Conservation (phyloP, 2,888 invertebrate species). For the Calameuta filiformis region DNA sequence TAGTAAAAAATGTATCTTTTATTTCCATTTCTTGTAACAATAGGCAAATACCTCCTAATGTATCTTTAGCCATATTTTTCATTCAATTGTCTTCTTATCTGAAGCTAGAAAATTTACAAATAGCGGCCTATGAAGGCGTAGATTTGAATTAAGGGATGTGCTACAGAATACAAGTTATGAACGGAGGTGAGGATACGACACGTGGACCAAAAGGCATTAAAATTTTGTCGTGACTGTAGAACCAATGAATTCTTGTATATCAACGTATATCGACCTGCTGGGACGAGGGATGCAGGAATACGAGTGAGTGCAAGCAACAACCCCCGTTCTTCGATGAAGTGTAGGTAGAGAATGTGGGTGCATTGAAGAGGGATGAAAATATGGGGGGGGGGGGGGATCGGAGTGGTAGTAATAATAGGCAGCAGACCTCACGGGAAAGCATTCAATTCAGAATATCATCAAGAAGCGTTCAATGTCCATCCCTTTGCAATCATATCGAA, state of each 20-base stretch:
- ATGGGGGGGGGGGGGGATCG: background rate
- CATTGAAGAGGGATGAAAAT: background rate
- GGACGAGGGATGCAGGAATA: constrained; percentile 47
- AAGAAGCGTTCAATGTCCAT: background rate
- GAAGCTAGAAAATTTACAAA: background rate
- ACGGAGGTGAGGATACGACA: background rate
- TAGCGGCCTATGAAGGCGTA: background rate
- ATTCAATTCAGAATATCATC: constrained; percentile 46
- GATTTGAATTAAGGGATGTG: background rate
- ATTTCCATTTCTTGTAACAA: no score
- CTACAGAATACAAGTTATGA: no score
- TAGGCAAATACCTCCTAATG: no score
- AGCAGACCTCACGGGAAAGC: constrained; percentile 40
- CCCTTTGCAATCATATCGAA: background rate
- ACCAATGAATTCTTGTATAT: constrained; percentile 14
- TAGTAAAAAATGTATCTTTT: background rate
- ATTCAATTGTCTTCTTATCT: background rate
- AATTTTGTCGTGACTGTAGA: background rate
- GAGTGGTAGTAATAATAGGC: constrained; percentile 24
- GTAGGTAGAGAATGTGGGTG: background rate
- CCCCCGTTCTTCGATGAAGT: constrained; percentile 15
- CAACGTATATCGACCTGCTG: constrained; percentile 54
- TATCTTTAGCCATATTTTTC: background rate
- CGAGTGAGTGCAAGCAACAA: constrained; percentile 44
- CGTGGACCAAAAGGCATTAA: background rate